Conservation (phyloP, 2,888 invertebrate genomes). For the Nephrotoma appendiculata region DNA sequence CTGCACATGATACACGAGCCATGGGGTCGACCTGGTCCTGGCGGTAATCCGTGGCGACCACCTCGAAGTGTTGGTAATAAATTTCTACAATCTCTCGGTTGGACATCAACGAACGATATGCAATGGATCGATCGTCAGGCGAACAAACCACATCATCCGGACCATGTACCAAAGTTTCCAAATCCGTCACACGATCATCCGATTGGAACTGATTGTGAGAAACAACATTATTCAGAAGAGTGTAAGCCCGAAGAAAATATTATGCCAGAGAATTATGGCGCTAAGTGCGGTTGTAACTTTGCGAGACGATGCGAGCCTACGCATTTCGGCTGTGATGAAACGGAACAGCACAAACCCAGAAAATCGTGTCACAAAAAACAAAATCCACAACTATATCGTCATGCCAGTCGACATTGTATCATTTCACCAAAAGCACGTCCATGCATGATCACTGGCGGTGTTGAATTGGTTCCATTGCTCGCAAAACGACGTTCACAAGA, state of each 20-base stretch:
- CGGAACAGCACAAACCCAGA: background rate
- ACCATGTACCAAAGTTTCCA: background rate
- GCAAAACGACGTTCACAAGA: conserved; percentile 46
- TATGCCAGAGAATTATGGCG: conserved; percentile 19
- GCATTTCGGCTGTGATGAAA: background rate
- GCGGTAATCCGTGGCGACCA: conserved; percentile 59
- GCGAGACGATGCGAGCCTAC: background rate
- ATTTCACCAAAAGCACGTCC: conserved; percentile 13
- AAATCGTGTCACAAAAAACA: conserved; percentile 13
- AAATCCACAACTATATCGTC: conserved; percentile 20
- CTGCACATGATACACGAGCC: conserved; percentile 11
- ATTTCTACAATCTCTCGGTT: conserved; percentile 62
- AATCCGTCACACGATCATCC: background rate
- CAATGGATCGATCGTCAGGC: conserved; percentile 23
- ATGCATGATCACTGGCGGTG: conserved; percentile 43
- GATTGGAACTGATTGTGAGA: background rate
- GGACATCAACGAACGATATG: conserved; percentile 31
- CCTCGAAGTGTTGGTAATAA: conserved; percentile 54
- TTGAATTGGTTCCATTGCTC: conserved; percentile 62
- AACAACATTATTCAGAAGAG: background rate
- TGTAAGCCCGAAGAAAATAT: background rate
- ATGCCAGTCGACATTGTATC: conserved; percentile 2
- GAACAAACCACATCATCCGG: background rate
- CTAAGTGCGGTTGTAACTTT: conserved; percentile 27
- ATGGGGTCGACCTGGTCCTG: conserved; percentile 33